Base-by-base conservation (phyloP, 2,113 vertebrate species). In the Potamarius usumacintae region DNA sequence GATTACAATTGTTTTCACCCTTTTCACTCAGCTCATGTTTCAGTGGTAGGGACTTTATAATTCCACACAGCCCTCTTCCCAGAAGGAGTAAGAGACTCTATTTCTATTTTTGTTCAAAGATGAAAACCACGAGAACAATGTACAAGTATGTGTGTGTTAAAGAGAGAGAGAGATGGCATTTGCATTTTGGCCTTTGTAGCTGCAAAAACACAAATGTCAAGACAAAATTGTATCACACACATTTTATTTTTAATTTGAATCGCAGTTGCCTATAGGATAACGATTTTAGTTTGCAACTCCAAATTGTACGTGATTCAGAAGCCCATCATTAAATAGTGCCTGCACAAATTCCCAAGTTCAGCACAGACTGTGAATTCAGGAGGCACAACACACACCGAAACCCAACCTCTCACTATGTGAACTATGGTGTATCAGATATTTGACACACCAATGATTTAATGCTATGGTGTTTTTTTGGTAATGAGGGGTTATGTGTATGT, bases 41-140 rank as follows among this genome's bases (percentile, higher is more conserved):
- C 60, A 62, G 67, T 27, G 48, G 69, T 25, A 12, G 27, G 27
- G 22, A 69, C 34, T 71, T 86, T 48, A 67, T 86, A 48, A 84
- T 57, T 83, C 85, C 81, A 55, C 50, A 58, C 76, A 63, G 53
- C 27, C 27, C 63, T 15, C 42, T 85, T 86, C 74, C 62, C n/a
- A 80, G 85, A 84, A 89, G 65, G 14, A 84, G 18, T 67, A 83
- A 83, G 71, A 55, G 76, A 50, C 7, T 25, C 34, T 71, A 30
- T 76, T 50, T 86, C 74, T 80, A 76, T 87, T 85, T 87, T 53
- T 72, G 48, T n/a, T 65, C 57, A 67, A 89, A 81, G 27, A 67
- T 53, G 52, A 22, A 82, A 60, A 84, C 30, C 52, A 84, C 34
- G 53, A 50, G 62, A 82, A 87, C 53, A 82, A 72, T 57, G 34